Conservation (phyloP, 1,140 invertebrate species). For the Cepaea nemoralis region DNA sequence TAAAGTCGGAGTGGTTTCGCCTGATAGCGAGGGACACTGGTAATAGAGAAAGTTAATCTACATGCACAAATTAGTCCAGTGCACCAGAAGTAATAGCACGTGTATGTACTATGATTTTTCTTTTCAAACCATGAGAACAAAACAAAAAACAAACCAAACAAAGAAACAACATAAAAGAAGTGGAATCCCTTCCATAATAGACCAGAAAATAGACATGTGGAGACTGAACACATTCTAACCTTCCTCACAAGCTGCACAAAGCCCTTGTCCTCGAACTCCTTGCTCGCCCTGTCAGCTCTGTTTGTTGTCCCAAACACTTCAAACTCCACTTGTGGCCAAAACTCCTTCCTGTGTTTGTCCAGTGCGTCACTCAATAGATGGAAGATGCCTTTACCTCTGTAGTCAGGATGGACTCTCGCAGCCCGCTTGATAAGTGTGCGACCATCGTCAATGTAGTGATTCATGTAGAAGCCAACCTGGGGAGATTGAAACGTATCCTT, state of each 20-base stretch:
- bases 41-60: too few species aligned
- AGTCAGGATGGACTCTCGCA: constrained; percentile 2
- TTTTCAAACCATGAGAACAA: background rate
- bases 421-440: background rate
- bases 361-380: background rate
- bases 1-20: too few species aligned
- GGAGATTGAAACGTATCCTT: too few species aligned
- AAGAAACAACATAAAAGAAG: background rate
- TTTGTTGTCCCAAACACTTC: background rate
- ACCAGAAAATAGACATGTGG: too few species aligned
- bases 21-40: too few species aligned
- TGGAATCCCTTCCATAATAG: too few species aligned
- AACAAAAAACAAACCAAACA: background rate
- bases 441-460: background rate
- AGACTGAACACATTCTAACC: background rate
- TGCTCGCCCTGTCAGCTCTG: background rate
- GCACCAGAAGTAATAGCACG: too few species aligned
- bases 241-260: background rate
- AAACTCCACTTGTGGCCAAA: background rate
- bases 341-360: background rate
- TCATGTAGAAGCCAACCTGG: constrained; percentile 9
- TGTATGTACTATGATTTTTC: background rate
- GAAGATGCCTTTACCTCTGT: constrained; percentile 7
- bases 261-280: background rate
- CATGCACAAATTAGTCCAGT: too few species aligned